A percentile compares a stretch with the other conserved stretches of the same genome.
phyloP scores from a whole-genome alignment of 2,797 vertebrate species.

The Gymnothorax reevesii region DNA sequence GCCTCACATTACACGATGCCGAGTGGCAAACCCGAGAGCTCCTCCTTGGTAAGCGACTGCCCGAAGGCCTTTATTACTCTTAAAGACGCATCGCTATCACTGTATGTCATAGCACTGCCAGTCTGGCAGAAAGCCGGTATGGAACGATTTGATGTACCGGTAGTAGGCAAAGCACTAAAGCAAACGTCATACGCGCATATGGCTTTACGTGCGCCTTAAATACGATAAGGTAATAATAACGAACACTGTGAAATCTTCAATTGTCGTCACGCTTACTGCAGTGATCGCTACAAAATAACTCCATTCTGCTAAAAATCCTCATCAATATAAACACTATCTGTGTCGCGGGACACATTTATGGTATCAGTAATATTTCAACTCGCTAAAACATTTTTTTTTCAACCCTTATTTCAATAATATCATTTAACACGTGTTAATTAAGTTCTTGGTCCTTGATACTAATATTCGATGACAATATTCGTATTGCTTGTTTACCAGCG shows the following conservation, averaged over 20 bases:
- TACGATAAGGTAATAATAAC: constrained; percentile 24
- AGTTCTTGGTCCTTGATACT: background rate
- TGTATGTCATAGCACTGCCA: background rate
- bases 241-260: constrained; percentile 19
- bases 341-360: no score
- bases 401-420: background rate
- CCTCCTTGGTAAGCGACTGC: constrained; percentile 56
- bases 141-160: constrained; percentile 10
- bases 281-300: background rate
- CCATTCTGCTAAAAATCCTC: background rate
- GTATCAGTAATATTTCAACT: background rate
- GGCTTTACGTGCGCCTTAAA: constrained; percentile 14
- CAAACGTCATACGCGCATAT: background rate
- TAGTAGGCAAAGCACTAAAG: background rate
- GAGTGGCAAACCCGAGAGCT: constrained; percentile 57
- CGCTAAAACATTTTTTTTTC: background rate
- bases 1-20: constrained; percentile 48
- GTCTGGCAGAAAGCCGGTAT: constrained; percentile 11
- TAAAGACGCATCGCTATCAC: constrained; percentile 43
- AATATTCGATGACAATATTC: background rate
- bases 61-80: constrained; percentile 40
- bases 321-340: background rate
- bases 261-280: background rate
- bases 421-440: background rate
- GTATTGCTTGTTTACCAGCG: background rate